Percentiles rank a stretch among this genome's conserved stretches.
These are phyloP conservation scores for Penaeus vannamei DNA, from an alignment of 1,140 invertebrate species.

Conservation along the genomic window DNA sequence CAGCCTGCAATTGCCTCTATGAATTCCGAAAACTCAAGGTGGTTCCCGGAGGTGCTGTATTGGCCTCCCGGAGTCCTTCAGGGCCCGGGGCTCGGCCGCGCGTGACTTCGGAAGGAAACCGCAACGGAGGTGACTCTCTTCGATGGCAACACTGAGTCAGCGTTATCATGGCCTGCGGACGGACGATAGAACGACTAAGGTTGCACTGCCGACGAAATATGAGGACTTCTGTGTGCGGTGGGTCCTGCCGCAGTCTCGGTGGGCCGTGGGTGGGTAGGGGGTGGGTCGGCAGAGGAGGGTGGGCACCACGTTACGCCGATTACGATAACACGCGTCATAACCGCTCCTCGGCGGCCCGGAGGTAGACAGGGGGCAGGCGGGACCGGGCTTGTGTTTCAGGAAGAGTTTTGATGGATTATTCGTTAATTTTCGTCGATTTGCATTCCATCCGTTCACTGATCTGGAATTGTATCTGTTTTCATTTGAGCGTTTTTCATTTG, in stretches of 20 bases:
- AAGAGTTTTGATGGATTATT: constrained; percentile 16
- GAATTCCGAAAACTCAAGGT: too few species aligned
- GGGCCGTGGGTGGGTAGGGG: not conserved
- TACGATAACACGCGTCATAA: constrained; percentile 65
- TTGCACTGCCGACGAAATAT: constrained; percentile 64
- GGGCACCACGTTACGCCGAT: constrained; percentile 61
- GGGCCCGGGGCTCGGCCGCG: too few species aligned
- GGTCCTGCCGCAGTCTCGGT: constrained; percentile 46
- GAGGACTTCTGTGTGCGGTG: constrained; percentile 62
- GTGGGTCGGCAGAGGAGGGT: not conserved
- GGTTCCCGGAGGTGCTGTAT: too few species aligned
- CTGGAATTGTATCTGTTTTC: not conserved
- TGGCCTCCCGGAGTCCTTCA: too few species aligned
- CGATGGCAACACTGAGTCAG: constrained; percentile 16
- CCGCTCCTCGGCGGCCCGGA: constrained; percentile 51
- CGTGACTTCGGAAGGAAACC: too few species aligned
- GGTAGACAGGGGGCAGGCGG: constrained; percentile 60
- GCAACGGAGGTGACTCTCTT: too few species aligned
- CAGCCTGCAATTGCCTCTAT: too few species aligned
- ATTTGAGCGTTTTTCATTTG: not conserved
- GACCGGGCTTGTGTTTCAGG: constrained; percentile 54
- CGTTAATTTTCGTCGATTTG: constrained; percentile 23
- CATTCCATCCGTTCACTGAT: too few species aligned
- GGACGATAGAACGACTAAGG: constrained; percentile 54
- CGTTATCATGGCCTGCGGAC: constrained; percentile 48